These are phyloP conservation scores for Dryobota labecula DNA, from an alignment of 2,888 invertebrate genomes.

Conservation along the genomic window DNA sequence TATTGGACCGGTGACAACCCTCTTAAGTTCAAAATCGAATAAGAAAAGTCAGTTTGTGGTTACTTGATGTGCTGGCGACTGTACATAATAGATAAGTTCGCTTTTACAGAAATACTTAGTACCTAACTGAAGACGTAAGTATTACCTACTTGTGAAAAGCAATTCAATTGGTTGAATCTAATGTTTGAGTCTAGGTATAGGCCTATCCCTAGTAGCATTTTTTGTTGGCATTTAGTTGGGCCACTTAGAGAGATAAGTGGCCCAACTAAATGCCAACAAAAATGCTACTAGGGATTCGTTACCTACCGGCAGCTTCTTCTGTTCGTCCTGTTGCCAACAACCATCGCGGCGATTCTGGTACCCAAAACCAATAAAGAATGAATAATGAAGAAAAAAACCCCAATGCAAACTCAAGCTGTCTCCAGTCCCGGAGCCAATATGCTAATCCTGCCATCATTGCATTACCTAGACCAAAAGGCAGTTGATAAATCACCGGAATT, in stretches of 20 bases:
- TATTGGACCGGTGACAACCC: too few species aligned
- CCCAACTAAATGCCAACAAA: too few species aligned
- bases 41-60: too few species aligned
- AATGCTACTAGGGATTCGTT: too few species aligned
- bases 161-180: not conserved
- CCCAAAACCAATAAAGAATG: conserved; percentile 85
- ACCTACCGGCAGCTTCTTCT: conserved; percentile 85
- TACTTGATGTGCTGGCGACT: too few species aligned
- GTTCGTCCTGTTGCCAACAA: conserved; percentile 89
- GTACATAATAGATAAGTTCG: not conserved
- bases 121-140: too few species aligned
- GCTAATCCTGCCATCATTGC: conserved; percentile 90
- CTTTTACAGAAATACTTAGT: not conserved
- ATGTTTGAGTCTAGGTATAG: not conserved
- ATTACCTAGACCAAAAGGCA: conserved; percentile 91
- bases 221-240: too few species aligned
- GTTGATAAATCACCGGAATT: conserved; percentile 91
- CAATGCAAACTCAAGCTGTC: conserved; percentile 90
- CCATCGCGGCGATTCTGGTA: conserved; percentile 92
- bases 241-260: too few species aligned
- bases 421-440: conserved; percentile 91
- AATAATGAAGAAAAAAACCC: conserved; percentile 88
- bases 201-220: too few species aligned
- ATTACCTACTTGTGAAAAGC: too few species aligned
- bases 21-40: too few species aligned